Evolutionary conservation across 2,113 vertebrate genomes (phyloP).

Genomic region (Lucifuga dentata): DNA sequence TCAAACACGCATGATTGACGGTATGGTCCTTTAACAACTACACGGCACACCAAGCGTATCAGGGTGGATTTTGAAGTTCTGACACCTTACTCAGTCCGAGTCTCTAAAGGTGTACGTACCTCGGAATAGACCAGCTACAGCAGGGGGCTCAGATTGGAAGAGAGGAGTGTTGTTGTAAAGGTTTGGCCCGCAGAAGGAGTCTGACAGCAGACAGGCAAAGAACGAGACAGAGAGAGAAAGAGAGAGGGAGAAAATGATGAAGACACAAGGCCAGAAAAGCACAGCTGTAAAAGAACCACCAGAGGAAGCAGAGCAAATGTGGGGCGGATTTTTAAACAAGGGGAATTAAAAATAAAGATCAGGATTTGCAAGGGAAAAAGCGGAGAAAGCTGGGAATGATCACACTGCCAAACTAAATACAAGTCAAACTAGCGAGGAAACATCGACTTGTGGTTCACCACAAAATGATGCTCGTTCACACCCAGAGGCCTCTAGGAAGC

Average conservation of each 20-base stretch:
- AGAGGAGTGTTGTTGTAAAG: constrained; percentile 86
- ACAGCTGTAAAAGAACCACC: constrained; percentile 17
- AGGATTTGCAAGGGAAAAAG: constrained; percentile 54
- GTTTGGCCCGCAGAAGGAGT: constrained; percentile 89
- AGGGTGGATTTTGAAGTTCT: not conserved
- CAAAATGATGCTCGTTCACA: constrained; percentile 32
- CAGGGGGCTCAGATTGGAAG: constrained; percentile 86
- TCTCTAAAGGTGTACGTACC: constrained; percentile 78
- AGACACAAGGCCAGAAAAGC: constrained; percentile 30
- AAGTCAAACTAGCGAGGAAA: constrained; percentile 3
- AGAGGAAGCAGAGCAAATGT: constrained; percentile 18
- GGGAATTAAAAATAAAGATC: constrained; percentile 18
- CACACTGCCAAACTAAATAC: constrained; percentile 37
- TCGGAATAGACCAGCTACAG: constrained; percentile 90
- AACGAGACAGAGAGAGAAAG: constrained; percentile 3
- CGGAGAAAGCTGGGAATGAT: constrained; percentile 51
- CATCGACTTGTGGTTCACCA: not conserved
- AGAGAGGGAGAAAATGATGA: constrained; percentile 40
- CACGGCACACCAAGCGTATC: too few species aligned
- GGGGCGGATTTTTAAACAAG: constrained; percentile 35
- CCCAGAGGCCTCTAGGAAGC: not conserved
- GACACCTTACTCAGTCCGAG: not conserved
- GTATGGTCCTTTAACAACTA: too few species aligned
- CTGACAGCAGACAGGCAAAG: constrained; percentile 72
- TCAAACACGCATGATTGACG: too few species aligned